Base-by-base conservation (phyloP, 2,888 invertebrate genomes). In the Ormyrus rosae region DNA sequence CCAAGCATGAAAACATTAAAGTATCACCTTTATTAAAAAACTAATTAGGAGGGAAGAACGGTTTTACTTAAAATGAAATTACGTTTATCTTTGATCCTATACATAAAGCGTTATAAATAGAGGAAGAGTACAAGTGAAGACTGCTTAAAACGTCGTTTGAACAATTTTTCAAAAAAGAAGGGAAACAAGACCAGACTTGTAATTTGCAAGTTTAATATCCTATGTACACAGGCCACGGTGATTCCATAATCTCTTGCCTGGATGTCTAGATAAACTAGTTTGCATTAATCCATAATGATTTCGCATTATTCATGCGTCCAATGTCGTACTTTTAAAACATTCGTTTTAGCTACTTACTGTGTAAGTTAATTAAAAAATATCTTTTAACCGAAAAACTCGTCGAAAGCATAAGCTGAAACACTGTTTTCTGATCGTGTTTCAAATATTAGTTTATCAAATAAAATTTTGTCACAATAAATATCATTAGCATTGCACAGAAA, bases 131-230 rank as follows among this genome's bases (percentile, higher is more conserved):
- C 6, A 19, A 51, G n/a, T 34, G 4, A 34, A 34, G 34, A 3
- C 2, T 34, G 34, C 34, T 71, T 71, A 63, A 53, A 63, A 64
- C 1, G 6, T 11, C 58, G 46, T 56, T 64, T 55, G 56, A 73
- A 56, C 11, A 11, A 11, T 64, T 73, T 64, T 73, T 56, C n/a
- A 6, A 8, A n/a, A 61, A 53, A 13, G 19, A 8, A 48, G n/a
- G 64, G 11, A 50, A 58, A 63, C 19, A 13, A 67, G 55, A 50
- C 45, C 56, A 45, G 46, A 56, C 69, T 74, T 60, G 58, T 72
- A 74, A 79, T 79, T 79, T 79, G 79, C 79, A 79, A 79, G 64
- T 79, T 78, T 79, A 79, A 79, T 79, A 51, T 60, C 51, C 46
- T 61, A 58, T 9, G 11, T 46, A 56, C 68, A 53, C 34, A 63